These are phyloP conservation scores for Atherix ibis DNA, from an alignment of 2,888 invertebrate species.

Conservation along the genomic window DNA sequence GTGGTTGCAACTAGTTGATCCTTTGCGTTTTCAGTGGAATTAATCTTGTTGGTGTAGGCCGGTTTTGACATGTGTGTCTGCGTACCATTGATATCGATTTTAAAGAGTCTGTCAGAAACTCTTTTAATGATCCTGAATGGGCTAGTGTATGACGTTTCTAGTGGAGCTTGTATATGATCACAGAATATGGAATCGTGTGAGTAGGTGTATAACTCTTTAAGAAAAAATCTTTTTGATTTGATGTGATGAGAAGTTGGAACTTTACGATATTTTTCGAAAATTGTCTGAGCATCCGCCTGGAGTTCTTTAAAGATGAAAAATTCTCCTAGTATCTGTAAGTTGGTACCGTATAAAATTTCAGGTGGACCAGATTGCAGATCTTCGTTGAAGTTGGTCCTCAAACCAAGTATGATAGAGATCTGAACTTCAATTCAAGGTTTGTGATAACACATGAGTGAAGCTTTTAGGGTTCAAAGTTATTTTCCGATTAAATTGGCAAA, in stretches of 20 bases:
- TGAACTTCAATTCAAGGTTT: conserved; percentile 15
- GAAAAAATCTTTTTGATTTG: conserved; percentile 1
- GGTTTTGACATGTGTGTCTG: no score
- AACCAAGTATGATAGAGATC: neutral
- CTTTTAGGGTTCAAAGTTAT: conserved; percentile 23
- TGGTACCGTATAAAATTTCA: neutral
- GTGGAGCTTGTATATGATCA: conserved; percentile 1
- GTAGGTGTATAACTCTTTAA: conserved; percentile 2
- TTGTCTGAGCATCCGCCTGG: neutral
- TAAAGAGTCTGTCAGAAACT: no score
- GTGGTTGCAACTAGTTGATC: no score
- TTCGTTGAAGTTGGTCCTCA: neutral
- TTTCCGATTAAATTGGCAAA: no score
- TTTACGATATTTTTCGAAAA: conserved; percentile 1
- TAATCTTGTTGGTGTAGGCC: no score
- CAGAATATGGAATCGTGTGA: neutral
- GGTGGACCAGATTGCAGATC: neutral
- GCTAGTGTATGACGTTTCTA: conserved; percentile 3
- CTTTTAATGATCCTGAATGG: no score
- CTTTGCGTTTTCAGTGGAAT: no score
- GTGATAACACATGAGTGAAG: conserved; percentile 34
- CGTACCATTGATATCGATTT: no score
- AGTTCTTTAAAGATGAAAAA: neutral
- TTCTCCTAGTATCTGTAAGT: neutral
- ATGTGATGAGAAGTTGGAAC: conserved; percentile 1